Evolutionary conservation across 2,888 invertebrate species (phyloP).

Genomic region (Catocala fraxini): DNA sequence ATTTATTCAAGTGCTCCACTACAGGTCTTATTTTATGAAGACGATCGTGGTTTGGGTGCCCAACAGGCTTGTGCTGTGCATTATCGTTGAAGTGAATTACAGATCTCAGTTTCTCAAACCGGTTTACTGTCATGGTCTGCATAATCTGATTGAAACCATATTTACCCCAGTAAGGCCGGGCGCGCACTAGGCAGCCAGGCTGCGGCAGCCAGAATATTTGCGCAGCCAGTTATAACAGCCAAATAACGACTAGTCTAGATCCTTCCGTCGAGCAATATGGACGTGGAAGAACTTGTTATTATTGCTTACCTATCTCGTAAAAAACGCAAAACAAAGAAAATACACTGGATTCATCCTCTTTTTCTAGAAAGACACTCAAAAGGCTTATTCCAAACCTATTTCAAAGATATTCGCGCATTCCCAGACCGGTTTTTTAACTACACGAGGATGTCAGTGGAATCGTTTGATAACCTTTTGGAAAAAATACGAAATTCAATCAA

Average conservation of each 20-base stretch:
- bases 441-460: constrained; percentile 47
- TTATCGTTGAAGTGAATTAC: constrained; percentile 25
- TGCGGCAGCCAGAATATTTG: constrained; percentile 31
- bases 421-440: constrained; percentile 51
- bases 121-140: constrained; percentile 39
- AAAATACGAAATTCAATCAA: constrained; percentile 27
- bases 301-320: constrained; percentile 40
- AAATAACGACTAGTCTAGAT: constrained; percentile 46
- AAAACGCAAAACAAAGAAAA: constrained; percentile 45
- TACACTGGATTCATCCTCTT: constrained; percentile 51
- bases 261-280: constrained; percentile 49
- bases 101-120: constrained; percentile 38
- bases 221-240: constrained; percentile 48
- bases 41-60: constrained; percentile 31
- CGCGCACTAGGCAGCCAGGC: constrained; percentile 33
- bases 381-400: constrained; percentile 49
- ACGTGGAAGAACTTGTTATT: constrained; percentile 49
- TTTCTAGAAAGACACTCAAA: constrained; percentile 50
- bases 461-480: constrained; percentile 44
- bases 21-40: constrained; percentile 35
- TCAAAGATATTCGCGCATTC: constrained; percentile 46
- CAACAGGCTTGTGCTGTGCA: constrained; percentile 23
- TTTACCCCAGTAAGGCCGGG: constrained; percentile 26
- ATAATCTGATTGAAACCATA: constrained; percentile 38
- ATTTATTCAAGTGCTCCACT: constrained; percentile 19